Evolutionary conservation across 2,797 vertebrate species (phyloP), one percentile per base, ranked within the genome.

Genomic region (Myotis myotis): DNA sequence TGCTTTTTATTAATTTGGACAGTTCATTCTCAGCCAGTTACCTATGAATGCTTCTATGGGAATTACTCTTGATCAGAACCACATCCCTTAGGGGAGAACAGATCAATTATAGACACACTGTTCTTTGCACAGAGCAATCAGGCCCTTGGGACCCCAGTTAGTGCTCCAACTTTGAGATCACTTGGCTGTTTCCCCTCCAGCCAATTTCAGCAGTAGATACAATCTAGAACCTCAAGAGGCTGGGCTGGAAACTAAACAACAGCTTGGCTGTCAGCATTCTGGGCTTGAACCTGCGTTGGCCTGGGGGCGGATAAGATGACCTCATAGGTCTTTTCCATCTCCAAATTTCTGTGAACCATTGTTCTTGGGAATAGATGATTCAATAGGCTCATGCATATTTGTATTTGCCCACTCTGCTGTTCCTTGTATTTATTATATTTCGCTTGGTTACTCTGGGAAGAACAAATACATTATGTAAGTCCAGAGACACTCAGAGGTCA

Each of bases 281-380:
- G 83, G 93, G 64, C 83, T 96, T 97, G 88, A 97, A 97, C 90
- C 96, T 96, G 74, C 87, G 96, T 96, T 97, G 95, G 92, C 86
- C 23, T 13, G 64, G 85, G 71, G 72, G 72, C 0, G 82, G 89
- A 80, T 87, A 85, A 94, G 62, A 96, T 98, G 95, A 97, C 71
- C 88, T 98, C 97, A 97, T 89, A 96, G 94, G 92, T 78, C 89
- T 96, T 96, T 97, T 97, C 93, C 91, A 71, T 80, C 91, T 97
- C 91, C 68, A 44, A 44, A 7, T 96, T 97, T 97, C 95, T 97
- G 85, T 97, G 96, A 96, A 97, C 94, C 89, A 88, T 96, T 97
- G 95, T 95, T 97, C 97, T 97, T 79, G 95, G 96, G 96, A 98
- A 96, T 75, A 87, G 62, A 78, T 96, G 96, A 96, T 91, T 96